Conservation (phyloP, 1,140 invertebrate species). For the Hyposmocoma kahamanoa region DNA sequence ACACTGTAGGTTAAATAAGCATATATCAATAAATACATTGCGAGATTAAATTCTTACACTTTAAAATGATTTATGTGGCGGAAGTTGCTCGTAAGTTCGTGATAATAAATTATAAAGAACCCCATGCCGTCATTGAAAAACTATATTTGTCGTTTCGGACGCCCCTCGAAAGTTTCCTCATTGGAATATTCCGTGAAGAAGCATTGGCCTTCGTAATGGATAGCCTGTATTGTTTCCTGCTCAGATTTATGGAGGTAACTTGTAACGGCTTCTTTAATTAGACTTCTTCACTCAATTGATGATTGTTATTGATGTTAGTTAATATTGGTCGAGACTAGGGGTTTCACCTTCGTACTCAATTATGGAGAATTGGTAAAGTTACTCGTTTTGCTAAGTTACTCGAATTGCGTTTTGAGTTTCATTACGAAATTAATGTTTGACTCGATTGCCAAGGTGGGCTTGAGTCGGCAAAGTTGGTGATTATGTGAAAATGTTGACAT, state of each 20-base stretch:
- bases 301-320: conserved; percentile 62
- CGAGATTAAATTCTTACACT: conserved; percentile 18
- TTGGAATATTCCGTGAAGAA: conserved; percentile 62
- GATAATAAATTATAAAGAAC: conserved; percentile 50
- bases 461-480: conserved; percentile 2
- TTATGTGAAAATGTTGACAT: conserved; percentile 5
- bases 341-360: conserved; percentile 37
- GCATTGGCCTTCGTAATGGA: conserved; percentile 59
- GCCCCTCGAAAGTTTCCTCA: conserved; percentile 53
- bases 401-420: conserved; percentile 8
- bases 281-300: conserved; percentile 69
- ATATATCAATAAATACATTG: no score
- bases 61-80: conserved; percentile 16
- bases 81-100: conserved; percentile 22
- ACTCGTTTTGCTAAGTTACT: conserved; percentile 17
- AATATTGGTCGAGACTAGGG: conserved; percentile 38
- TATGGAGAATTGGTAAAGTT: conserved; percentile 28
- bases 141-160: conserved; percentile 58
- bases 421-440: background rate
- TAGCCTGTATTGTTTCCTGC: conserved; percentile 63
- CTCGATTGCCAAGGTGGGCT: background rate
- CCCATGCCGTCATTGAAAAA: conserved; percentile 53
- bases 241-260: conserved; percentile 72
- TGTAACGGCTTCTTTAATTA: conserved; percentile 72
- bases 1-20: no score